A percentile compares a stretch with the other conserved stretches of the same genome.
These are phyloP conservation scores for Norana najaformis DNA, from an alignment of 2,888 invertebrate genomes.

Conservation along the genomic window DNA sequence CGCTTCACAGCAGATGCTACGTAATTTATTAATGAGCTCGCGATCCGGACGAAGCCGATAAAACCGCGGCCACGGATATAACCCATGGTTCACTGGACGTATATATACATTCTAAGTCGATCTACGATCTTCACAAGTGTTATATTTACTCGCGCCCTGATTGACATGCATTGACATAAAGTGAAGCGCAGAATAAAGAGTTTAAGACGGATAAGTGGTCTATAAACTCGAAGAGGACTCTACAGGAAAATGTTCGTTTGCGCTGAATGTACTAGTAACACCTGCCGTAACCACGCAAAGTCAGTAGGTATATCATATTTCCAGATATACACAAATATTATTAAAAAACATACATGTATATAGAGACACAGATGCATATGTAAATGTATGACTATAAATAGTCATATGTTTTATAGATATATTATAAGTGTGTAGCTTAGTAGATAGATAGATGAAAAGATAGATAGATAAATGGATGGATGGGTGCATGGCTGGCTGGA, in stretches of 20 bases:
- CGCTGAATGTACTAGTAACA: not conserved
- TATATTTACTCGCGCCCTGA: not conserved
- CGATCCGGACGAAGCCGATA: not conserved
- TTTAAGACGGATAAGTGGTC: slow-evolving; percentile 1
- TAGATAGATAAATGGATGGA: not conserved
- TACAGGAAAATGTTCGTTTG: not conserved
- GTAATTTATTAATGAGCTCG: slow-evolving; percentile 13
- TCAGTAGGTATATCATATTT: not conserved
- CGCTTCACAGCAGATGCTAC: no score
- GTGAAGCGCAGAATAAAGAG: not conserved
- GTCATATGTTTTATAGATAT: no score
- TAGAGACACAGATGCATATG: no score
- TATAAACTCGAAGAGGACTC: not conserved
- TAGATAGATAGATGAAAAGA: slow-evolving; percentile 15
- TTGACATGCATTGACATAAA: not conserved
- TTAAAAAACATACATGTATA: no score
- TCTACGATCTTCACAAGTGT: not conserved
- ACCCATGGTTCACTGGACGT: not conserved
- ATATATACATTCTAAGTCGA: not conserved
- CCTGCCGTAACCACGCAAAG: not conserved
- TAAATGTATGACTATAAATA: no score
- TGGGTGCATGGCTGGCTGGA: no score
- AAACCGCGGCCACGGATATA: not conserved
- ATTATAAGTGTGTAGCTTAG: no score
- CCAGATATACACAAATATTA: not conserved